phyloP scores from a whole-genome alignment of 2,797 vertebrate genomes.

The Orientallactaga sibirica region DNA sequence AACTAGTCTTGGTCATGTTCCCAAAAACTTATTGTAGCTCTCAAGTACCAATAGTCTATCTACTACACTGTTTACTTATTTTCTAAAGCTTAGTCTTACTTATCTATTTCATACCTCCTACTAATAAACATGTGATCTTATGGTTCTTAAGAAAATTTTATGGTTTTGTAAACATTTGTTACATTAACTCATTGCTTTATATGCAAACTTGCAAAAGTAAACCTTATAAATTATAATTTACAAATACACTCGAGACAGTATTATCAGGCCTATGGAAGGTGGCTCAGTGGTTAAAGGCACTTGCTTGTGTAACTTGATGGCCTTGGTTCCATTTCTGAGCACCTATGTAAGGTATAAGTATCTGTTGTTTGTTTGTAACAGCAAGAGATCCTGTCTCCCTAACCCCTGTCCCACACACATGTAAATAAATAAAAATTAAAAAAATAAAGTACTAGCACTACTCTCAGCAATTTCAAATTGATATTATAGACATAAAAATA shows the following conservation, averaged over 20 bases:
- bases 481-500: no score
- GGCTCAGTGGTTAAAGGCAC: no score
- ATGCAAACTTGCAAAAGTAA: conserved; percentile 4
- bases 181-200: background rate
- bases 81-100: conserved; percentile 8
- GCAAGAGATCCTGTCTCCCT: no score
- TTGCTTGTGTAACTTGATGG: no score
- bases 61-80: background rate
- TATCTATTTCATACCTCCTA: background rate
- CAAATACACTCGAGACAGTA: background rate
- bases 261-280: no score
- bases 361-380: no score
- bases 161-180: conserved; percentile 25
- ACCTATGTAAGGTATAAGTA: no score
- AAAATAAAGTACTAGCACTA: no score
- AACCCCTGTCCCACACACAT: no score
- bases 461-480: no score
- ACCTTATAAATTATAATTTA: background rate
- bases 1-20: background rate
- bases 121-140: background rate
- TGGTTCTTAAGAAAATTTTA: background rate
- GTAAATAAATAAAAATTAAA: no score
- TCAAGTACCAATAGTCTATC: background rate
- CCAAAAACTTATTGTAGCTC: background rate
- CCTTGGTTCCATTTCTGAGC: no score